Conservation (phyloP, 2,113 vertebrate species). For the Passer domesticus region DNA sequence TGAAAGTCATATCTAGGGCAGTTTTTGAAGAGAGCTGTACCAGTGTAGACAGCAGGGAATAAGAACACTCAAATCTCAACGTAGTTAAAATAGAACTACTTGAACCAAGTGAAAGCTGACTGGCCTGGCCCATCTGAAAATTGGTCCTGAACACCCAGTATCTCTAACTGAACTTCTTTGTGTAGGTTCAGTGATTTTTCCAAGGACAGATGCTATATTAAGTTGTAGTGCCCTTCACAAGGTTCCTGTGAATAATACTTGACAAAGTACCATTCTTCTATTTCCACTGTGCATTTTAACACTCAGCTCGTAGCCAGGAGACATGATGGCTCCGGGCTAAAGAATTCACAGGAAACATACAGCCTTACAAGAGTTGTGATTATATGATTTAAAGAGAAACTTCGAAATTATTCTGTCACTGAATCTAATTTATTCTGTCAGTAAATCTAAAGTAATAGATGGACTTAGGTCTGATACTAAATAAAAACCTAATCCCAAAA, state of each 20-base stretch:
- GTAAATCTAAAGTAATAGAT: neutral
- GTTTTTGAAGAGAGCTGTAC: slow-evolving; percentile 26
- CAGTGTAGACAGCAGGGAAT: slow-evolving; percentile 29
- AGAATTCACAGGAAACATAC: neutral
- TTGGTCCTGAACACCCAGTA: neutral
- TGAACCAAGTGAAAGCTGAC: neutral
- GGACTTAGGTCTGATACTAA: neutral
- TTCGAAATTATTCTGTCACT: neutral
- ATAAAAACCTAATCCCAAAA: neutral
- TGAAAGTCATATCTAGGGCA: slow-evolving; percentile 49
- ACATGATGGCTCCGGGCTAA: neutral
- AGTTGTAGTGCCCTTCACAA: neutral
- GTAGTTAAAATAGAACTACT: slow-evolving; percentile 30
- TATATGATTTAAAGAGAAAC: neutral
- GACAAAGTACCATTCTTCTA: neutral
- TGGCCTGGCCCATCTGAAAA: neutral
- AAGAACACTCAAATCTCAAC: neutral
- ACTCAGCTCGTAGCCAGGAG: neutral
- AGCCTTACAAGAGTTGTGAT: neutral
- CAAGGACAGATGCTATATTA: neutral
- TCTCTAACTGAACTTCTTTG: neutral
- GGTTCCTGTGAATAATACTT: neutral
- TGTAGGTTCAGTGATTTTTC: neutral
- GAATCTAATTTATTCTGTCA: too few species aligned
- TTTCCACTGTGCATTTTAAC: neutral